These are phyloP conservation scores for Girardia tigrina DNA, from an alignment of 2,888 invertebrate genomes.

Conservation along the genomic window DNA sequence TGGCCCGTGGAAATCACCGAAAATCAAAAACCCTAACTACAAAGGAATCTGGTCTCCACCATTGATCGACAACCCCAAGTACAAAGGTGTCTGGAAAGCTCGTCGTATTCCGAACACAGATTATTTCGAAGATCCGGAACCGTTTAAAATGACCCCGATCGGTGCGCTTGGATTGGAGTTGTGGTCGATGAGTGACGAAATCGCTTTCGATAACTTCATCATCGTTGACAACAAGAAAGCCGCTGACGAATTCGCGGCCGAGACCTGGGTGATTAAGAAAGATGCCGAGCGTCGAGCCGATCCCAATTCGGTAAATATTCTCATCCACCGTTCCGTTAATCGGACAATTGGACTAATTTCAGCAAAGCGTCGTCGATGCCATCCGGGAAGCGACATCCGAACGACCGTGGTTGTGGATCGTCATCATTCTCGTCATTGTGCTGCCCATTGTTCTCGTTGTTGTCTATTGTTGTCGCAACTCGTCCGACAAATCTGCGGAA, in stretches of 20 bases:
- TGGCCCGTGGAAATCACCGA: slow-evolving; percentile 72
- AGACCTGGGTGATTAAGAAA: slow-evolving; percentile 70
- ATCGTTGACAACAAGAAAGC: slow-evolving; percentile 67
- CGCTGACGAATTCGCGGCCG: slow-evolving; percentile 66
- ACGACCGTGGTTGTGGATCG: slow-evolving; percentile 77
- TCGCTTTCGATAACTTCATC: slow-evolving; percentile 85
- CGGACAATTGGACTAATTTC: too few relatives aligned
- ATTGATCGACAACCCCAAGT: slow-evolving; percentile 53
- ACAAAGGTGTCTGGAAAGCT: slow-evolving; percentile 55
- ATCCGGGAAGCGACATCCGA: slow-evolving; percentile 62
- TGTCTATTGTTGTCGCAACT: slow-evolving; percentile 63
- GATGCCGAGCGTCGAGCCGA: slow-evolving; percentile 48
- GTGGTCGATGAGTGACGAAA: slow-evolving; percentile 90
- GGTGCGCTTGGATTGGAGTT: slow-evolving; percentile 86
- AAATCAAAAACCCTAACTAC: slow-evolving; percentile 77
- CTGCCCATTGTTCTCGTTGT: slow-evolving; percentile 65
- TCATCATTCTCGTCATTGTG: slow-evolving; percentile 65
- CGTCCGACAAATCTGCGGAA: neutral
- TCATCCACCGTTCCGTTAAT: too few relatives aligned
- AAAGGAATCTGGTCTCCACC: slow-evolving; percentile 81
- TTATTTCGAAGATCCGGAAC: slow-evolving; percentile 59
- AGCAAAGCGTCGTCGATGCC: slow-evolving; percentile 46
- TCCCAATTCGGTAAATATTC: slow-evolving; percentile 30
- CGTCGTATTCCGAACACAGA: slow-evolving; percentile 75
- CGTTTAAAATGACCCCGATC: slow-evolving; percentile 61